Conservation (phyloP, 2,113 vertebrate genomes). For the Thinocorus orbignyianus region DNA sequence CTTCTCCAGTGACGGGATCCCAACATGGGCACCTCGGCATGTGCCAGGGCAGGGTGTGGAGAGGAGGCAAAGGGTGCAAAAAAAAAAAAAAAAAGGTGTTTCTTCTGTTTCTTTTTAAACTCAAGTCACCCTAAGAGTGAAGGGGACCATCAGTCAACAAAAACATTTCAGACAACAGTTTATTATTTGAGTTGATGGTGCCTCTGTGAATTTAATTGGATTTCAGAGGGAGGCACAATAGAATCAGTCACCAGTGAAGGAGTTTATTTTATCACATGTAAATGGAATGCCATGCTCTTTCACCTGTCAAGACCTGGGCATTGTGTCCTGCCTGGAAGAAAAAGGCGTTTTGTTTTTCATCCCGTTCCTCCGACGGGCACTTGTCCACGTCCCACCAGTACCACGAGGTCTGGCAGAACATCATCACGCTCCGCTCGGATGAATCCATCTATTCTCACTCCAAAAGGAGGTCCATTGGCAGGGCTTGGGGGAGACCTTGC, state of each 20-base stretch:
- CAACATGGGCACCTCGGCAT: accelerated
- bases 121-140: not conserved
- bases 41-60: not conserved
- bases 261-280: not conserved
- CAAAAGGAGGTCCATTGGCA: not conserved
- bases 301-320: not conserved
- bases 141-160: not conserved
- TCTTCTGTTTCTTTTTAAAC: not conserved
- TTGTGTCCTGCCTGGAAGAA: not conserved
- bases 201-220: not conserved
- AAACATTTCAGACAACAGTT: not conserved
- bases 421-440: not conserved
- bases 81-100: too few species aligned
- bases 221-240: not conserved
- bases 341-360: not conserved
- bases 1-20: not conserved
- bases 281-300: not conserved
- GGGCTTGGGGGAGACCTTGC: not conserved
- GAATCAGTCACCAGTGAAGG: not conserved
- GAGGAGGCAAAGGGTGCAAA: not conserved
- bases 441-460: accelerated
- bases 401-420: not conserved
- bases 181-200: not conserved
- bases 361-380: not conserved
- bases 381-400: not conserved